Evolutionary conservation across 2,888 invertebrate genomes (phyloP), one percentile per base, ranked within the genome.

Genomic region (Aelia acuminata): DNA sequence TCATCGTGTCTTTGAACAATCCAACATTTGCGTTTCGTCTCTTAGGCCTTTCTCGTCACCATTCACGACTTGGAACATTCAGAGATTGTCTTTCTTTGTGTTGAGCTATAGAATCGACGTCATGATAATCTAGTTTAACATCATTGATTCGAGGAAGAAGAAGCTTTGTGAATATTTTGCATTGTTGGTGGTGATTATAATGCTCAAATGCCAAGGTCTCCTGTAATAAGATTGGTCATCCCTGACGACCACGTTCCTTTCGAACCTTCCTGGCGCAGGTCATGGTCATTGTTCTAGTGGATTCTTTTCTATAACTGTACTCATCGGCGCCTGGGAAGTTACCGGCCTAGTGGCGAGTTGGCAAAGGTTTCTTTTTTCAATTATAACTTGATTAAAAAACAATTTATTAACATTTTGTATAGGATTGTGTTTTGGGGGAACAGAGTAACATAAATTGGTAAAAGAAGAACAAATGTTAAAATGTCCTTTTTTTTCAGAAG

Each of bases 11-110:
- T 18, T 13, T 10, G 80, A 47, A 47, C 43, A 80, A 80, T 80
- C 80, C n/a, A 3, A 47, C n/a, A 43, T 80, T 80, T n/a, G n/a
- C 75, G 75, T 75, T 75, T 22, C 35, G 35, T 22, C 39, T 22
- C 39, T 75, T 75, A 75, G 57, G 26, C 57, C 57, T 75, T 75
- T 75, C 75, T 31, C 22, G 22, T 22, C 43, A 43, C 39, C 80
- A 13, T 80, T 80, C 80, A 43, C 18, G 22, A 53, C 31, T 26
- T 18, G 15, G 10, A 22, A 31, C 63, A 7, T 63, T 63, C 26
- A 31, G 0, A 11, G 2, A 53, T 4, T n/a, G 26, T 11, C 63
- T 57, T 57, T 57, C 63, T 63, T 63, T 31, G 31, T 63, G 18
- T 3, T 18, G 0, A 63, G 31, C 18, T 31, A 3, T 63, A 18